These are phyloP conservation scores for Mesoligia furuncula DNA, from an alignment of 2,888 invertebrate species.

Conservation along the genomic window DNA sequence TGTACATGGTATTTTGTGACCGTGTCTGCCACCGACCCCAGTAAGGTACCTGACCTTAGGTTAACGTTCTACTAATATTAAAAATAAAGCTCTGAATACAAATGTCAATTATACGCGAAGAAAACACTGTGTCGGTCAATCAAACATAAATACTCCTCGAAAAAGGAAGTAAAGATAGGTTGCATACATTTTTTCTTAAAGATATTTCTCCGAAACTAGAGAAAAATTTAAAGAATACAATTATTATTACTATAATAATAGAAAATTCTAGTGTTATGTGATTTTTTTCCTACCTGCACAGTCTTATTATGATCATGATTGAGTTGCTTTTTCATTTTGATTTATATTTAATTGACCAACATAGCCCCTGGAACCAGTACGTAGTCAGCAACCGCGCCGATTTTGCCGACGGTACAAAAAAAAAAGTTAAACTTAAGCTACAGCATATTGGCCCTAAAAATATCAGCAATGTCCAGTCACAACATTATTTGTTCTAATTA, in stretches of 20 bases:
- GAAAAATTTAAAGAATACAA: conserved; percentile 40
- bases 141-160: conserved; percentile 17
- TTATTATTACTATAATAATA: conserved; percentile 25
- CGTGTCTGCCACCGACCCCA: conserved; percentile 31
- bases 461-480: conserved; percentile 55
- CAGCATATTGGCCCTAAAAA: conserved; percentile 30
- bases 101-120: conserved; percentile 33
- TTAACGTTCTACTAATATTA: conserved; percentile 47
- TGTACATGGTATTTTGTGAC: conserved; percentile 52
- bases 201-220: conserved; percentile 46
- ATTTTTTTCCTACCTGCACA: conserved; percentile 26
- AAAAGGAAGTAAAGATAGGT: conserved; percentile 23
- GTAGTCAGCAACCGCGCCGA: conserved; percentile 32
- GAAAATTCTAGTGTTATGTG: neutral
- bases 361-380: conserved; percentile 18
- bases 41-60: conserved; percentile 54
- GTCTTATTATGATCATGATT: conserved; percentile 10
- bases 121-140: conserved; percentile 20
- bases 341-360: conserved; percentile 36
- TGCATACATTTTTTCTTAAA: conserved; percentile 14
- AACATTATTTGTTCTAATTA: conserved; percentile 53
- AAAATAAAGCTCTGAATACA: conserved; percentile 64
- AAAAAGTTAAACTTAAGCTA: conserved; percentile 44
- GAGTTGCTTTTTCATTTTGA: conserved; percentile 7
- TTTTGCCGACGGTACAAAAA: conserved; percentile 36